Conservation (phyloP, 2,888 invertebrate species). For the Malthinus seriepunctatus region DNA sequence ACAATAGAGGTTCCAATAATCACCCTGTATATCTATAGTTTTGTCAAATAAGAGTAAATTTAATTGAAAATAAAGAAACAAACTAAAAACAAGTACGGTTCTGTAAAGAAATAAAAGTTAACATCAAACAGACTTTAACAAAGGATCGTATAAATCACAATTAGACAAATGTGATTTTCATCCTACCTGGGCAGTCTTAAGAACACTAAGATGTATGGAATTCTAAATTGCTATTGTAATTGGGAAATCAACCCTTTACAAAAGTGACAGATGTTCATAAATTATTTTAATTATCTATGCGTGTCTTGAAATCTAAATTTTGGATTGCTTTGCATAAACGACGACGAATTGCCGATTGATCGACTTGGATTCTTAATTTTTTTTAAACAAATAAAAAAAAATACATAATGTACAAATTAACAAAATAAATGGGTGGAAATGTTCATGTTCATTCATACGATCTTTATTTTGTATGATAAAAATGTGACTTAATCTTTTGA, state of each 20-base stretch:
- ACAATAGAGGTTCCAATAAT: too few relatives aligned
- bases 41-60: too few relatives aligned
- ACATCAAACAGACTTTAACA: conserved; percentile 18
- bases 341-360: conserved; percentile 14
- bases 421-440: too few relatives aligned
- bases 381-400: too few relatives aligned
- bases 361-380: conserved; percentile 5
- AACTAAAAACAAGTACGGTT: conserved; percentile 7
- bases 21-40: too few relatives aligned
- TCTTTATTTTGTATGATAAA: too few relatives aligned
- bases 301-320: conserved; percentile 18
- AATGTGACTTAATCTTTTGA: too few relatives aligned
- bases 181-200: conserved; percentile 41
- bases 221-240: conserved; percentile 46
- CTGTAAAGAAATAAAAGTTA: conserved; percentile 8
- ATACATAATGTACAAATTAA: too few relatives aligned
- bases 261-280: conserved; percentile 43
- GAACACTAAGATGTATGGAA: conserved; percentile 40
- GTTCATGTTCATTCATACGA: too few relatives aligned
- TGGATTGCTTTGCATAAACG: conserved; percentile 15
- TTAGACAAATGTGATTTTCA: conserved; percentile 44
- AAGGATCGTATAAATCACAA: conserved; percentile 37
- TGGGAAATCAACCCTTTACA: conserved; percentile 44
- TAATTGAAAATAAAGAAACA: neutral
- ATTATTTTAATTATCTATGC: conserved; percentile 40